These are phyloP conservation scores for Hemiprocne comata DNA, from an alignment of 2,113 vertebrate genomes.

Conservation along the genomic window DNA sequence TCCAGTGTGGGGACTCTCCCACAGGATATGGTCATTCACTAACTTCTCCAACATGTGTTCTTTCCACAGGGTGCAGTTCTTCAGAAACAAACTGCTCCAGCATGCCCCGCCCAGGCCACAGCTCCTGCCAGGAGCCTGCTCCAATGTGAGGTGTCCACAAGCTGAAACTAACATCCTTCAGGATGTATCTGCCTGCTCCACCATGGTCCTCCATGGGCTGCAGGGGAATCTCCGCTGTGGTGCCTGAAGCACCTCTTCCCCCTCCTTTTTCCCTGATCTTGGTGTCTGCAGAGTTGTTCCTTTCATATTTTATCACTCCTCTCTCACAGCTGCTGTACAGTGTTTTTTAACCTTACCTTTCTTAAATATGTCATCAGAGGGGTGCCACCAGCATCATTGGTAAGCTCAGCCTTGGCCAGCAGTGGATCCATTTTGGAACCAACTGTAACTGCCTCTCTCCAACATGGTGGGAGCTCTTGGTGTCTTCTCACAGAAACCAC, in stretches of 20 bases:
- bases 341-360: not conserved
- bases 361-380: not conserved
- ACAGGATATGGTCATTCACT: not conserved
- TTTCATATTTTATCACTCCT: not conserved
- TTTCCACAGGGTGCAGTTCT: not conserved
- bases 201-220: not conserved
- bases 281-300: not conserved
- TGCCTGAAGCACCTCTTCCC: not conserved
- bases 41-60: not conserved
- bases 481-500: not conserved
- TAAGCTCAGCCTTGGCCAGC: not conserved
- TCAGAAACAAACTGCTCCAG: not conserved
- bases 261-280: not conserved
- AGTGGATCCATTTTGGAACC: not conserved
- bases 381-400: not conserved
- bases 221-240: not conserved
- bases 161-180: not conserved
- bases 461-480: not conserved
- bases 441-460: not conserved
- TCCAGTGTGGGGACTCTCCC: too few relatives aligned
- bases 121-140: not conserved
- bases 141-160: not conserved
- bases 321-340: not conserved
- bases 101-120: not conserved
- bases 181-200: not conserved